Evolutionary conservation across 2,888 invertebrate species (phyloP).

Genomic region (Parnassius smintheus): DNA sequence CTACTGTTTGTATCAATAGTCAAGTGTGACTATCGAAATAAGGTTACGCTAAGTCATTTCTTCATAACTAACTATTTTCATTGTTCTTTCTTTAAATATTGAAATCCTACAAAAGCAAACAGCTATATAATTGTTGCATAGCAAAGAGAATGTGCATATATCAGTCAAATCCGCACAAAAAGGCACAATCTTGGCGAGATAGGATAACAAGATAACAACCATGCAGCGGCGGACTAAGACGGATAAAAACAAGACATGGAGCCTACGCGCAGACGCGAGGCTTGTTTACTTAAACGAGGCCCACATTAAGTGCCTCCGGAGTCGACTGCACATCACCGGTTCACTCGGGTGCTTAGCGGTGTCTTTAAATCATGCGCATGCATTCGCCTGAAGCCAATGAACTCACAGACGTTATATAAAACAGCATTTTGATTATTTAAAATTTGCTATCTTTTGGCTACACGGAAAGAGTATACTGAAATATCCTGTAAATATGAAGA

Average conservation of each 20-base stretch:
- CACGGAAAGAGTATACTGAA: too few species aligned
- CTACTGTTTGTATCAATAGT: too few species aligned
- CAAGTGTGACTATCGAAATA: too few species aligned
- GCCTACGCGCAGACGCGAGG: slow-evolving; percentile 69
- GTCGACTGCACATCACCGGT: slow-evolving; percentile 33
- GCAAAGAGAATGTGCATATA: slow-evolving; percentile 38
- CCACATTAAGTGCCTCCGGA: slow-evolving; percentile 53
- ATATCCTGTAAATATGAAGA: too few species aligned
- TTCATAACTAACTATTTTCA: too few species aligned
- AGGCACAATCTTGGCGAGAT: slow-evolving; percentile 75
- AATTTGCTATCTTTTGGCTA: too few species aligned
- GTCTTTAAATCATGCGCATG: slow-evolving; percentile 33
- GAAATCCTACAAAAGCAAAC: not conserved
- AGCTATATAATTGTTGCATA: not conserved
- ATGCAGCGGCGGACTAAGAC: slow-evolving; percentile 69
- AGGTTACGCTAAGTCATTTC: too few species aligned
- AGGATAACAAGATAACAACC: slow-evolving; percentile 80
- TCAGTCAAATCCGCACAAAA: slow-evolving; percentile 56
- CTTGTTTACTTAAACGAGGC: slow-evolving; percentile 78
- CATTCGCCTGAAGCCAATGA: slow-evolving; percentile 20
- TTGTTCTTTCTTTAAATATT: too few species aligned
- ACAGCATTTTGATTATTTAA: not conserved
- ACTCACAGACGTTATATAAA: not conserved
- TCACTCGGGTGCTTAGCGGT: slow-evolving; percentile 33
- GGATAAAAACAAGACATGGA: slow-evolving; percentile 74